Percentiles rank a stretch among this genome's conserved stretches.
phyloP scores from a whole-genome alignment of 1,140 invertebrate genomes.

The Drosophila paulistorum region DNA sequence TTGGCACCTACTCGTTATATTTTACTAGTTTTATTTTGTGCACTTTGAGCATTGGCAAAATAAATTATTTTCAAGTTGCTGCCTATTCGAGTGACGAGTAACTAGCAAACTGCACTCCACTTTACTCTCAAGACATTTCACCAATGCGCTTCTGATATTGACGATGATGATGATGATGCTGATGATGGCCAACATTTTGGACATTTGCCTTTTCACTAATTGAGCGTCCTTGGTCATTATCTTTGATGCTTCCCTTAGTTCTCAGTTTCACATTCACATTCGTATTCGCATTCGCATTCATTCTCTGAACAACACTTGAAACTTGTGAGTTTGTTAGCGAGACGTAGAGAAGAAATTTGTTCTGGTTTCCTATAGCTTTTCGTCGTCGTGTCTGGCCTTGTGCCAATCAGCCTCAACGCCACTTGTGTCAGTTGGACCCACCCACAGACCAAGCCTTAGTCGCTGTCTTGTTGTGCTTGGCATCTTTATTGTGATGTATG shows the following conservation, averaged over 20 bases:
- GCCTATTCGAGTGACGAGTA: background rate
- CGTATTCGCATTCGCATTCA: slow-evolving; percentile 43
- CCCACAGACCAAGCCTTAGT: slow-evolving; percentile 7
- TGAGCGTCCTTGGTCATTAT: slow-evolving; percentile 72
- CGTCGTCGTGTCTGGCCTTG: slow-evolving; percentile 58
- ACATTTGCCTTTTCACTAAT: slow-evolving; percentile 56
- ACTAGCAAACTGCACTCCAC: slow-evolving; percentile 2
- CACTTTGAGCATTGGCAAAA: background rate
- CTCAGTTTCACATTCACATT: slow-evolving; percentile 18
- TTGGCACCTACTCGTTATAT: background rate
- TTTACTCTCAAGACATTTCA: background rate
- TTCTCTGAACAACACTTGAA: slow-evolving; percentile 56
- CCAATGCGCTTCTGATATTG: slow-evolving; percentile 1
- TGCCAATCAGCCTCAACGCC: slow-evolving; percentile 75
- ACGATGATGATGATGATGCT: background rate
- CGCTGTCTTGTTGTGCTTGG: slow-evolving; percentile 19
- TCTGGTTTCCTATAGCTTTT: slow-evolving; percentile 21
- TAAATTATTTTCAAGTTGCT: background rate
- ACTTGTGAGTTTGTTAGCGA: slow-evolving; percentile 61
- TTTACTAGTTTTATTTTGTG: background rate
- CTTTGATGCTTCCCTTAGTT: slow-evolving; percentile 26
- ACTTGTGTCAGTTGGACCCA: slow-evolving; percentile 64
- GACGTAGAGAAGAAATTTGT: slow-evolving; percentile 28
- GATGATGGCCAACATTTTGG: slow-evolving; percentile 19
- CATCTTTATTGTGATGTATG: slow-evolving; percentile 43